A percentile compares a stretch with the other conserved stretches of the same genome.
These are phyloP conservation scores for Coregonus suidteri DNA, from an alignment of 2,797 vertebrate species.

Conservation along the genomic window DNA sequence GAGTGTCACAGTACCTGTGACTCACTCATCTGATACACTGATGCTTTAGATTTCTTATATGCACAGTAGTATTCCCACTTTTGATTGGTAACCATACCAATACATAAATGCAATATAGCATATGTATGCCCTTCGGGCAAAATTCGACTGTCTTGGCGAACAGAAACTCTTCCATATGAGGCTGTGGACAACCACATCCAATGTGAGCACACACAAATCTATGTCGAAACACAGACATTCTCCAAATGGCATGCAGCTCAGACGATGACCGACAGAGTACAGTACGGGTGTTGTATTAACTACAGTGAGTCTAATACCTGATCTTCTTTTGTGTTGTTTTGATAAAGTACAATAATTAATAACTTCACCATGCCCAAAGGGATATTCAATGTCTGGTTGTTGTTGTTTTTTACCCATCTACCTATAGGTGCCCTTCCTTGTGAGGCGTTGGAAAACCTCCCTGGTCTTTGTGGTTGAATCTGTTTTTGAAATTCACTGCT, in stretches of 20 bases:
- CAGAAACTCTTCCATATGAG: constrained; percentile 44
- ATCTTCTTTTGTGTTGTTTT: constrained; percentile 84
- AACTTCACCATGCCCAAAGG: too few relatives aligned
- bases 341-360: constrained; percentile 76
- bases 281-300: constrained; percentile 54
- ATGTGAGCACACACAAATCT: constrained; percentile 73
- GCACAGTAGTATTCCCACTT: too few relatives aligned
- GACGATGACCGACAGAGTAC: constrained; percentile 57
- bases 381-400: too few relatives aligned
- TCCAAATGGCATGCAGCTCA: constrained; percentile 69
- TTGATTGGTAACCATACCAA: too few relatives aligned
- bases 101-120: not conserved
- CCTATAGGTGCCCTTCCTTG: too few relatives aligned
- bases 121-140: not conserved
- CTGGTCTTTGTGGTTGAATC: too few relatives aligned
- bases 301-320: constrained; percentile 77
- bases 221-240: constrained; percentile 7
- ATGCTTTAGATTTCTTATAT: too few relatives aligned
- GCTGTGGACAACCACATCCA: constrained; percentile 55
- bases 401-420: too few relatives aligned
- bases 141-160: not conserved
- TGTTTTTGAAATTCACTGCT: too few relatives aligned
- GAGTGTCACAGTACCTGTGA: constrained; percentile 16
- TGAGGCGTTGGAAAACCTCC: too few relatives aligned
- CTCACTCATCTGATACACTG: not conserved